Evolutionary conservation across 1,140 invertebrate genomes (phyloP).

Genomic region (Papilio glaucus): DNA sequence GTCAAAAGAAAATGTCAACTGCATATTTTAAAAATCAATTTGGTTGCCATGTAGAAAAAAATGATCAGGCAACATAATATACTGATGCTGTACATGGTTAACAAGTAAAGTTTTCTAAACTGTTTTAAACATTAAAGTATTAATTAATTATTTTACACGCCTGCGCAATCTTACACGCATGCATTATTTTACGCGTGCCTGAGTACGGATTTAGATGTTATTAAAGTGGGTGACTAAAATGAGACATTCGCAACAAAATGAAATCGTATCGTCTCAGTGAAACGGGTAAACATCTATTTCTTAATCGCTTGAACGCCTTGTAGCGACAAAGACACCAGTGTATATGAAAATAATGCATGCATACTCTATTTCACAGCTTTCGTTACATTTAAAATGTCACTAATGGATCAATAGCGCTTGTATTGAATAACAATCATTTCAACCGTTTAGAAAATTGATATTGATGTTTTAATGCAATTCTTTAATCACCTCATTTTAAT

Average conservation of each 20-base stretch:
- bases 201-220: not conserved
- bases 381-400: not conserved
- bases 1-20: not conserved
- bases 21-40: not conserved
- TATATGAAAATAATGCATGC: not conserved
- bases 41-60: not conserved
- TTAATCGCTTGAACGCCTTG: not conserved
- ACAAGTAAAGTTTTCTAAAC: no score
- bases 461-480: not conserved
- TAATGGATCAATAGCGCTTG: not conserved
- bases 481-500: not conserved
- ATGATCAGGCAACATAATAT: no score
- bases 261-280: not conserved
- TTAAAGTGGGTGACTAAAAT: not conserved
- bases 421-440: not conserved
- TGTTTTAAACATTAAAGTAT: no score
- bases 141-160: not conserved
- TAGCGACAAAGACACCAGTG: not conserved
- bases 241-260: not conserved
- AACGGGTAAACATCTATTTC: not conserved
- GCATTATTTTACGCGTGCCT: not conserved
- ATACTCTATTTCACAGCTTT: not conserved
- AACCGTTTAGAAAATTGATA: not conserved
- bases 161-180: not conserved
- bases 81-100: no score